phyloP scores from a whole-genome alignment of 2,888 invertebrate species.

The Polymixis lichenea region DNA sequence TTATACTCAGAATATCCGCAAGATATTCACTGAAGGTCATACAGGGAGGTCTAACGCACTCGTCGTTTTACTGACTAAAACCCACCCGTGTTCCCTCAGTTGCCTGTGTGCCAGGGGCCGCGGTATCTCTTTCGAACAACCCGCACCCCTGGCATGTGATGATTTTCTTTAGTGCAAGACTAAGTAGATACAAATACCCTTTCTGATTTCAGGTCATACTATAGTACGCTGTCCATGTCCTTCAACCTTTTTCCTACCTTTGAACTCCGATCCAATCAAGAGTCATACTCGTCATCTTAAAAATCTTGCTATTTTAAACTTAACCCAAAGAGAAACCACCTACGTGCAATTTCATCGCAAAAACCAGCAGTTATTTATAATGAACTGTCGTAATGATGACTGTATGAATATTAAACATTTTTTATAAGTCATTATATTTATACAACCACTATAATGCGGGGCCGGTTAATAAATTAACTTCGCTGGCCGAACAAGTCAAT shows the following conservation, averaged over 20 bases:
- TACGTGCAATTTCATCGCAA: slow-evolving; percentile 19
- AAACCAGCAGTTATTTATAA: slow-evolving; percentile 55
- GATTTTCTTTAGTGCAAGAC: no score
- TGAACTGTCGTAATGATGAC: slow-evolving; percentile 52
- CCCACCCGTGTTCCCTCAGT: no score
- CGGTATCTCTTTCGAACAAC: no score
- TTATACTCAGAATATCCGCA: no score
- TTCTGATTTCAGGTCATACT: neutral
- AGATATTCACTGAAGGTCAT: no score
- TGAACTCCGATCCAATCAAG: neutral
- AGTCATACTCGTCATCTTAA: neutral
- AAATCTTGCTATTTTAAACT: neutral
- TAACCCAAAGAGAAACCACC: slow-evolving; percentile 24
- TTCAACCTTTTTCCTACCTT: neutral
- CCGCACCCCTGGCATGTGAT: no score
- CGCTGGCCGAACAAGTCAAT: slow-evolving; percentile 58
- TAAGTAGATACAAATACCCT: neutral
- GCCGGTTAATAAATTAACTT: slow-evolving; percentile 65
- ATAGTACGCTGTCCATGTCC: neutral
- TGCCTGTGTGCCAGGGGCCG: no score
- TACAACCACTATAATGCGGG: slow-evolving; percentile 52
- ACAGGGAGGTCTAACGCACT: no score
- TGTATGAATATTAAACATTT: slow-evolving; percentile 50
- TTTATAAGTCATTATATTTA: slow-evolving; percentile 65
- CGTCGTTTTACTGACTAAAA: no score